A percentile compares a stretch with the other conserved stretches of the same genome.
Evolutionary conservation across 2,888 invertebrate genomes (phyloP).

Genomic region (Drosophila helvetica): DNA sequence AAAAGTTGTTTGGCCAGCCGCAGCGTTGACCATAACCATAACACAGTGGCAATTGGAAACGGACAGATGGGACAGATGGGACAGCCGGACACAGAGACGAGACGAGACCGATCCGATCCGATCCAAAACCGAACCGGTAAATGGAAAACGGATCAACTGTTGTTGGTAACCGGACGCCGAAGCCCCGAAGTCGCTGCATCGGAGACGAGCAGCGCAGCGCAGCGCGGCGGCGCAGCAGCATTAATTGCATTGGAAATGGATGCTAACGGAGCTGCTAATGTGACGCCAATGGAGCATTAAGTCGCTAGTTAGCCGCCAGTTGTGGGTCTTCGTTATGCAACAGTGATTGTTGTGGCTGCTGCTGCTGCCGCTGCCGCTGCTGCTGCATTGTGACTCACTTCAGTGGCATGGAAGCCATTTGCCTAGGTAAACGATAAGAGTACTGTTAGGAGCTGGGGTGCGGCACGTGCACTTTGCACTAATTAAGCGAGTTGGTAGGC

Average conservation of each 20-base stretch:
- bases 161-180: slow-evolving; percentile 67
- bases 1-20: slow-evolving; percentile 75
- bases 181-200: not conserved
- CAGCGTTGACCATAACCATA: slow-evolving; percentile 70
- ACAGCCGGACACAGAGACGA: slow-evolving; percentile 35
- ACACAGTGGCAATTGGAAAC: slow-evolving; percentile 70
- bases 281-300: slow-evolving; percentile 70
- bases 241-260: slow-evolving; percentile 66
- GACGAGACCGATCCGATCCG: slow-evolving; percentile 50
- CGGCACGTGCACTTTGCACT: slow-evolving; percentile 53
- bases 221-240: slow-evolving; percentile 42
- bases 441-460: slow-evolving; percentile 8
- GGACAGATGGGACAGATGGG: slow-evolving; percentile 9
- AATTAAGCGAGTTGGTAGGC: slow-evolving; percentile 58
- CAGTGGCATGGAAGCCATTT: slow-evolving; percentile 12
- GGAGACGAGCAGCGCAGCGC: slow-evolving; percentile 15
- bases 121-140: slow-evolving; percentile 28
- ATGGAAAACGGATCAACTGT: slow-evolving; percentile 60
- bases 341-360: slow-evolving; percentile 29
- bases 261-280: slow-evolving; percentile 57
- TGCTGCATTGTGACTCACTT: slow-evolving; percentile 27
- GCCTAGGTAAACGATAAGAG: not conserved
- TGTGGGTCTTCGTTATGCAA: slow-evolving; percentile 66
- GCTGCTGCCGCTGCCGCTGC: slow-evolving; percentile 15
- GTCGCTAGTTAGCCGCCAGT: slow-evolving; percentile 57